Percentiles rank a stretch among this genome's conserved stretches.
These are phyloP conservation scores for Paracanthobrama guichenoti DNA, from an alignment of 2,113 vertebrate species.

Conservation along the genomic window DNA sequence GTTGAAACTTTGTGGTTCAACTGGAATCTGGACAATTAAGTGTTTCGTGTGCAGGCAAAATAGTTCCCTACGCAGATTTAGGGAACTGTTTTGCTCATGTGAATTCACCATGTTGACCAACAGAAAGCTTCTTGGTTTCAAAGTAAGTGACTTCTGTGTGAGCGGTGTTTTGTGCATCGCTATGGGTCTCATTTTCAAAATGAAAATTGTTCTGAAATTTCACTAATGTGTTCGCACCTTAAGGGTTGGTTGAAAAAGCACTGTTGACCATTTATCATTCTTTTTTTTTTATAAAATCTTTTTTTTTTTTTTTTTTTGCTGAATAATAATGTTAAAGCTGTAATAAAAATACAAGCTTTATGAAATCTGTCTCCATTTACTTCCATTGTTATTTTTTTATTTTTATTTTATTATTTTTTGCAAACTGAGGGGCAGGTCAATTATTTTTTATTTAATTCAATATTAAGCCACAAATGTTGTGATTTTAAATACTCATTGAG, in stretches of 20 bases:
- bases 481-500: no score
- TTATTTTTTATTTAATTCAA: not conserved
- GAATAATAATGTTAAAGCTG: not conserved
- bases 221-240: not conserved
- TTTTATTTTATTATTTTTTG: no score
- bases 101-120: not conserved
- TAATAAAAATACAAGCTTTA: not conserved
- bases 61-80: not conserved
- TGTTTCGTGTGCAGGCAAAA: not conserved
- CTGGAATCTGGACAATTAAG: not conserved
- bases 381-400: no score
- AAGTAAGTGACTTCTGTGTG: not conserved
- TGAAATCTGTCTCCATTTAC: not conserved
- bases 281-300: no score
- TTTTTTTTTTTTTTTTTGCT: no score
- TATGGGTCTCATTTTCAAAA: no score
- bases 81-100: no score
- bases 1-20: not conserved
- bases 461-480: not conserved
- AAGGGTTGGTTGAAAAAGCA: not conserved
- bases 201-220: not conserved
- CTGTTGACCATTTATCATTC: not conserved
- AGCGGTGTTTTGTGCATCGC: not conserved
- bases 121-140: not conserved
- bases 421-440: not conserved